Conservation (phyloP, 2,113 vertebrate species). For the Malurus elegans region DNA sequence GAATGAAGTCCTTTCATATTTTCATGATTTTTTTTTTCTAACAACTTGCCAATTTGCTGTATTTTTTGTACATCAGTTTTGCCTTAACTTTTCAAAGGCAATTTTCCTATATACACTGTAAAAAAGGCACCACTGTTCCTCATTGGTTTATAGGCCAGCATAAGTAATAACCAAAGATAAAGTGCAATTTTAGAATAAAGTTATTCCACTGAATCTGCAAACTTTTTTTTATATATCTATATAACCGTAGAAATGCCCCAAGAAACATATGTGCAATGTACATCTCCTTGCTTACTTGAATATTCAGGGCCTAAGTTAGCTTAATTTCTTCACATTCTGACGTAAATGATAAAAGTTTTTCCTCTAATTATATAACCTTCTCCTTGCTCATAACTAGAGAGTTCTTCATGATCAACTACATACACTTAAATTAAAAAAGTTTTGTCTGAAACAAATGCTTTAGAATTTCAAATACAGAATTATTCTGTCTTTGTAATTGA, state of each 20-base stretch:
- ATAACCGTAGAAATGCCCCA: not conserved
- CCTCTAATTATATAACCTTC: not conserved
- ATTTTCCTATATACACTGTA: not conserved
- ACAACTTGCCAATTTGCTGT: not conserved
- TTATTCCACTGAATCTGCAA: not conserved
- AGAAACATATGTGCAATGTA: not conserved
- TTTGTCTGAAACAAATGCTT: not conserved
- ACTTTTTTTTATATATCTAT: not conserved
- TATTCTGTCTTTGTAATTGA: not conserved
- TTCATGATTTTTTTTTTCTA: not conserved
- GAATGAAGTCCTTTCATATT: not conserved
- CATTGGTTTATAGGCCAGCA: not conserved
- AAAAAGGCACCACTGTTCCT: not conserved
- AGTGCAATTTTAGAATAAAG: not conserved
- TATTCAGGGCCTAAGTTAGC: not conserved
- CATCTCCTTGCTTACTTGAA: not conserved
- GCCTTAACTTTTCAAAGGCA: not conserved
- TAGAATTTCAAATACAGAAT: not conserved
- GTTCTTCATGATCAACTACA: not conserved
- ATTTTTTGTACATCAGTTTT: not conserved
- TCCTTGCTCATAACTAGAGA: not conserved
- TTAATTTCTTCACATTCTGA: not conserved
- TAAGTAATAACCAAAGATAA: not conserved
- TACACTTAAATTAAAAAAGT: not conserved
- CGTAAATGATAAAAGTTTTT: not conserved